These are phyloP conservation scores for Eustalomyia histrio DNA, from an alignment of 2,888 invertebrate species.

Conservation along the genomic window DNA sequence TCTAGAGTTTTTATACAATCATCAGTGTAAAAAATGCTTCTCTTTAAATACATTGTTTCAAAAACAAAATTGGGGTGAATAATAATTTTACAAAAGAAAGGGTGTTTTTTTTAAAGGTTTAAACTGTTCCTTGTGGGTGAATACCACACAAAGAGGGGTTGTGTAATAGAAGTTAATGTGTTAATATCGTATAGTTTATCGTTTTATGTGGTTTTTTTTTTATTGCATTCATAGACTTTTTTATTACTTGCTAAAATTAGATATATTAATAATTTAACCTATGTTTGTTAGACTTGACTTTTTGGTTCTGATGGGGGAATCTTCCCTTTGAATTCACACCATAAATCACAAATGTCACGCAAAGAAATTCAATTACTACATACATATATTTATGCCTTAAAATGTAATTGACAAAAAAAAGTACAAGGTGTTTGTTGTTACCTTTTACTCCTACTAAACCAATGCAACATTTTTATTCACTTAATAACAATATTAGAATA, in stretches of 20 bases:
- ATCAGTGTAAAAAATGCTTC: background rate
- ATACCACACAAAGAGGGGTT: background rate
- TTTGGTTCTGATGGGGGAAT: background rate
- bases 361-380: background rate
- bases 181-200: conserved; percentile 56
- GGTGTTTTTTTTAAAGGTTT: background rate
- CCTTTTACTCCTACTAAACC: too few relatives aligned
- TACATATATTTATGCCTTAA: background rate
- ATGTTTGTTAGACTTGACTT: conserved; percentile 23
- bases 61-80: background rate
- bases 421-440: background rate
- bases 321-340: conserved; percentile 11
- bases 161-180: conserved; percentile 50
- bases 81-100: background rate
- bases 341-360: conserved; percentile 23
- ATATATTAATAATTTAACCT: conserved; percentile 7
- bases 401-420: conserved; percentile 22
- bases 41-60: background rate
- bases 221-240: conserved; percentile 23
- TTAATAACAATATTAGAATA: background rate
- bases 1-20: background rate
- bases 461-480: too few relatives aligned
- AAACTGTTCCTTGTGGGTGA: background rate
- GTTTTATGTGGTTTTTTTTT: conserved; percentile 54
- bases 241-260: conserved; percentile 27